These are phyloP conservation scores for Callipepla squamata DNA, from an alignment of 2,113 vertebrate genomes.

Conservation along the genomic window DNA sequence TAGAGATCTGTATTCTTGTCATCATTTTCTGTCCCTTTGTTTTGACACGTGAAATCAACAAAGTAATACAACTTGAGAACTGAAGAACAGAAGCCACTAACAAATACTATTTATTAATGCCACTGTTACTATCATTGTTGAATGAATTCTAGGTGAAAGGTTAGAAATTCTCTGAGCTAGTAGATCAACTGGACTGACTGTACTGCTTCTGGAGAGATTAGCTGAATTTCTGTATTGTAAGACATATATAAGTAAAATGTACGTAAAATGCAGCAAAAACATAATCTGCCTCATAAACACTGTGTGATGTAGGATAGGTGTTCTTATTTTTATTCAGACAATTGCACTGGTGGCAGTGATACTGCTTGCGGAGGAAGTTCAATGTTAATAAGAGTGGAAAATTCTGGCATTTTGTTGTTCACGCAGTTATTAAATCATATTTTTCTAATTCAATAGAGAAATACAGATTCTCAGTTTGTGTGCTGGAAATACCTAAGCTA, in stretches of 20 bases:
- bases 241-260: not conserved
- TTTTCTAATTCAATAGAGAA: constrained; percentile 34
- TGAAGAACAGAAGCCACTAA: not conserved
- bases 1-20: not conserved
- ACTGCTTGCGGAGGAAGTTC: not conserved
- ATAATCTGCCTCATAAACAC: not conserved
- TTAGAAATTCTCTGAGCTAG: not conserved
- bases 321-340: not conserved
- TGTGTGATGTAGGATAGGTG: not conserved
- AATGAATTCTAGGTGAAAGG: not conserved
- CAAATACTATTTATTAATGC: not conserved
- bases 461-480: not conserved
- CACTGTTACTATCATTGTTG: not conserved
- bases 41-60: not conserved
- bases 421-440: constrained; percentile 24
- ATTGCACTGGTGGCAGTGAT: not conserved
- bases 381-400: not conserved
- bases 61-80: not conserved
- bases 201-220: not conserved
- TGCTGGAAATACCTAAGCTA: constrained; percentile 44
- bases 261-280: not conserved
- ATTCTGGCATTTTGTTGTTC: constrained; percentile 12
- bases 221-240: not conserved
- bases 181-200: not conserved
- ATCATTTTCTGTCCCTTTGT: not conserved